Evolutionary conservation across 1,140 invertebrate species (phyloP).

Genomic region (Myzus persicae): DNA sequence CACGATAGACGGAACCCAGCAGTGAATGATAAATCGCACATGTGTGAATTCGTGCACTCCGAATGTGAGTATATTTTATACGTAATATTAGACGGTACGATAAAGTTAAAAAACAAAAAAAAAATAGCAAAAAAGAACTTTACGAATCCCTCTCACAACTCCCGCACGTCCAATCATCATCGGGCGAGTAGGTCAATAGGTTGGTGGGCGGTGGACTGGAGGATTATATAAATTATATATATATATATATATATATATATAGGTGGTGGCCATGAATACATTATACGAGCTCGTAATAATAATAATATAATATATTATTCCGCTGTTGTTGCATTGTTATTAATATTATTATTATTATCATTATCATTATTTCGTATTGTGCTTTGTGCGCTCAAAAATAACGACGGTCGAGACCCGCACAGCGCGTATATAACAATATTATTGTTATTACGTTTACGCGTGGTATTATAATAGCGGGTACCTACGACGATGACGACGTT

Average conservation of each 20-base stretch:
- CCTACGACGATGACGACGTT: neutral
- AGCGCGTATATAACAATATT: slow-evolving; percentile 16
- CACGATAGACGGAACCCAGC: neutral
- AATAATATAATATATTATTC: neutral
- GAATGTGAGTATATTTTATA: neutral
- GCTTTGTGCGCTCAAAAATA: neutral
- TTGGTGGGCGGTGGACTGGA: neutral
- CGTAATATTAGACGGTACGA: neutral
- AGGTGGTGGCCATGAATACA: neutral
- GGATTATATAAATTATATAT: neutral
- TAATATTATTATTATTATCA: slow-evolving; percentile 9
- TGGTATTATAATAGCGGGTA: neutral
- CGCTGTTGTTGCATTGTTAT: neutral
- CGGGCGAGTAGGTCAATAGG: neutral
- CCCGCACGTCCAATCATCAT: neutral
- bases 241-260: no score
- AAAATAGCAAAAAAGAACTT: neutral
- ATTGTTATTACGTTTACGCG: neutral
- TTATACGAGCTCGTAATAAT: neutral
- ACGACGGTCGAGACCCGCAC: neutral
- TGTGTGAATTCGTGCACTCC: neutral
- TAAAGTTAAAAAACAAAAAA: neutral
- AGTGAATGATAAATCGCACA: neutral
- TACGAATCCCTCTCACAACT: neutral
- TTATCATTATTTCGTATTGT: slow-evolving; percentile 11